phyloP scores from a whole-genome alignment of 2,888 invertebrate species.

The Agrotis clavis region DNA sequence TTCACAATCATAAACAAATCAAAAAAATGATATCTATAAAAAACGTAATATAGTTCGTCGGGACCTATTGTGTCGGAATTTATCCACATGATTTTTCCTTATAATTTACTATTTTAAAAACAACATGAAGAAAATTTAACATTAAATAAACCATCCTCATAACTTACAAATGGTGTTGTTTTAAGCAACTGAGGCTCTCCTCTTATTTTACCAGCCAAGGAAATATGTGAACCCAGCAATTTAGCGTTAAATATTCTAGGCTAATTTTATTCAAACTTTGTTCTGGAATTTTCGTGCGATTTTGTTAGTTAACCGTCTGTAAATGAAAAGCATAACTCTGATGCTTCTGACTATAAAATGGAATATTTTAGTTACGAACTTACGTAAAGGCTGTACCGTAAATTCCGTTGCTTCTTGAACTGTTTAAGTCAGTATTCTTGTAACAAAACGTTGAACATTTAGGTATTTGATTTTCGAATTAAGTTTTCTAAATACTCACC shows the following conservation, averaged over 20 bases:
- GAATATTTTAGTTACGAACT: slow-evolving; percentile 57
- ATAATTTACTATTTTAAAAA: slow-evolving; percentile 1
- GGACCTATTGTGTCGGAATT: not conserved
- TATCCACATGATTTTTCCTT: too few species aligned
- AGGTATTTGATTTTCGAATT: slow-evolving; percentile 7
- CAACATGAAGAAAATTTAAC: slow-evolving; percentile 16
- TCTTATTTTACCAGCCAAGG: slow-evolving; percentile 22
- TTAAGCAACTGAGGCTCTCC: slow-evolving; percentile 25
- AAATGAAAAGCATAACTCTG: slow-evolving; percentile 54
- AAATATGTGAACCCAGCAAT: slow-evolving; percentile 43
- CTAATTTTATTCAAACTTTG: slow-evolving; percentile 59
- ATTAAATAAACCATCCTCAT: slow-evolving; percentile 9
- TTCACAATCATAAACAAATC: not conserved
- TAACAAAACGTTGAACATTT: not conserved
- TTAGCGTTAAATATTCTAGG: slow-evolving; percentile 40
- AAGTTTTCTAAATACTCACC: not conserved
- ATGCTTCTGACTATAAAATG: slow-evolving; percentile 57
- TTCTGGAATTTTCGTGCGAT: slow-evolving; percentile 52
- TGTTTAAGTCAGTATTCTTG: slow-evolving; percentile 22
- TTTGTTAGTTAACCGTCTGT: slow-evolving; percentile 56
- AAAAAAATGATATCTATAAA: too few species aligned
- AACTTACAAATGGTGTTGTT: slow-evolving; percentile 41
- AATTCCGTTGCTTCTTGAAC: slow-evolving; percentile 35
- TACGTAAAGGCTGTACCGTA: slow-evolving; percentile 35
- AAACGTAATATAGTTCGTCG: too few species aligned